Evolutionary conservation across 1,140 invertebrate genomes (phyloP).

Genomic region (Trichoplusia ni): DNA sequence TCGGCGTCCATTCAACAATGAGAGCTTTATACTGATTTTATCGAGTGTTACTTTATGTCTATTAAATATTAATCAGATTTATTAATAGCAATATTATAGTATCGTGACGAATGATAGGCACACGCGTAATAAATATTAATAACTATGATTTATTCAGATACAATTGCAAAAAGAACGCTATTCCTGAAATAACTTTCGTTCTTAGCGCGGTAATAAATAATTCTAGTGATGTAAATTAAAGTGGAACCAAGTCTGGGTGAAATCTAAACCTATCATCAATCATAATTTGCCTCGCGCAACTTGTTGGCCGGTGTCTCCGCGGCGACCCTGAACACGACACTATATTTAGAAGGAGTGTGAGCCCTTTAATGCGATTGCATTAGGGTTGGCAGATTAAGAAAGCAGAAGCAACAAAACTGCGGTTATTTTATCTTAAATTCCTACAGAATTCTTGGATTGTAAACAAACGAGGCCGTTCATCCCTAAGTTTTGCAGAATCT

Average conservation of each 20-base stretch:
- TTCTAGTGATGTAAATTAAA: slow-evolving; percentile 26
- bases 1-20: not conserved
- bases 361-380: slow-evolving; percentile 54
- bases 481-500: slow-evolving; percentile 10
- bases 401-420: not conserved
- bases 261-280: slow-evolving; percentile 64
- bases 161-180: not conserved
- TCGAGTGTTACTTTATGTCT: not conserved
- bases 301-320: slow-evolving; percentile 63
- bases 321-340: slow-evolving; percentile 62
- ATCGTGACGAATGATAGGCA: too few relatives aligned
- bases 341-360: slow-evolving; percentile 67
- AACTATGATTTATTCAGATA: not conserved
- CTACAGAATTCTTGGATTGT: too few relatives aligned
- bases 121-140: too few relatives aligned
- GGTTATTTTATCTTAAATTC: too few relatives aligned
- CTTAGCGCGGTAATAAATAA: slow-evolving; percentile 18
- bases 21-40: not conserved
- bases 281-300: slow-evolving; percentile 70
- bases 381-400: not conserved
- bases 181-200: slow-evolving; percentile 7
- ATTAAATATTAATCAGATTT: too few relatives aligned
- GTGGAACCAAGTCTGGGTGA: slow-evolving; percentile 33
- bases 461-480: not conserved
- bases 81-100: too few relatives aligned